Conservation (phyloP, 92 coral and sea anemone species). For the Zoanthus gigantus region DNA sequence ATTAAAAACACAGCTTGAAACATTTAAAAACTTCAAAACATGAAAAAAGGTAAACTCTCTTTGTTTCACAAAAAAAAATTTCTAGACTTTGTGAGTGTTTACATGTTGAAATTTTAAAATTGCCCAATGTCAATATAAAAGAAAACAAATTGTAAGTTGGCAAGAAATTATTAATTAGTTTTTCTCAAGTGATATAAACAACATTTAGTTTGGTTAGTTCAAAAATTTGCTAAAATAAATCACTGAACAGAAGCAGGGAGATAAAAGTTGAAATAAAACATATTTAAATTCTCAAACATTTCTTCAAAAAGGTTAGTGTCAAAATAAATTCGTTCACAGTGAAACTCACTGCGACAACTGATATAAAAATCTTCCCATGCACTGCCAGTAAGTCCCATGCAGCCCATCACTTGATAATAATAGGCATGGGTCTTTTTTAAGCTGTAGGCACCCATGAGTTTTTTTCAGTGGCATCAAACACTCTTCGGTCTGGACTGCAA, state of each 20-base stretch:
- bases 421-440: constrained; percentile 55
- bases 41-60: constrained; percentile 5
- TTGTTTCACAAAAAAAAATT: background rate
- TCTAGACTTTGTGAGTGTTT: constrained; percentile 7
- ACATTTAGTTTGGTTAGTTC: constrained; percentile 1
- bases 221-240: constrained; percentile 9
- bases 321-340: constrained; percentile 39
- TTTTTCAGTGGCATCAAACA: constrained; percentile 47
- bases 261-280: constrained; percentile 53
- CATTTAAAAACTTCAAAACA: constrained; percentile 15
- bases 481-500: constrained; percentile 69
- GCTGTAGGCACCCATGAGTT: constrained; percentile 42
- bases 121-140: constrained; percentile 8
- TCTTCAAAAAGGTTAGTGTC: background rate
- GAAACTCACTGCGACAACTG: constrained; percentile 25
- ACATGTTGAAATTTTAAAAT: constrained; percentile 3
- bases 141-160: constrained; percentile 16
- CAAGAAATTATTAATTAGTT: constrained; percentile 3
- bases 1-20: background rate
- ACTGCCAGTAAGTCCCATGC: constrained; percentile 63
- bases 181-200: constrained; percentile 5
- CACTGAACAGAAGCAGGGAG: constrained; percentile 45
- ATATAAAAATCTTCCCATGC: constrained; percentile 62
- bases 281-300: constrained; percentile 30
- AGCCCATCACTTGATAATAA: constrained; percentile 67